A percentile compares a stretch with the other conserved stretches of the same genome.
These are phyloP conservation scores for Eupithecia exiguata DNA, from an alignment of 2,888 invertebrate genomes.

Conservation along the genomic window DNA sequence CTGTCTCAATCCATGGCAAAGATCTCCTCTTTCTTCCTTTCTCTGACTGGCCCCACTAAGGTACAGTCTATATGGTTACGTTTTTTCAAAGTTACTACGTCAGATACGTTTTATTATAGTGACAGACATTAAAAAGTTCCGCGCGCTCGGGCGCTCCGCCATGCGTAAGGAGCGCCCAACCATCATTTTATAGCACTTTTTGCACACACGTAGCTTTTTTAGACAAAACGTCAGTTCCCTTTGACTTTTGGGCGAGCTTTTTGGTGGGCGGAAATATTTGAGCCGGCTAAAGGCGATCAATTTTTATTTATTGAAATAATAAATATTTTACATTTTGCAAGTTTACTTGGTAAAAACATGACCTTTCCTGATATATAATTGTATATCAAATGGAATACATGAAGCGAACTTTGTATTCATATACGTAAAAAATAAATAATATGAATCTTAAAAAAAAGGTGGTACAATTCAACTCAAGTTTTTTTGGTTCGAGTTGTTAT, in stretches of 20 bases:
- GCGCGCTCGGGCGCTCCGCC: conserved; percentile 64
- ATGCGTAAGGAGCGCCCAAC: conserved; percentile 65
- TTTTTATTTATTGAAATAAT: neutral
- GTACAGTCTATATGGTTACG: neutral
- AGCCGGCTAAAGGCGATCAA: conserved; percentile 12
- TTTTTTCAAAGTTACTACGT: neutral
- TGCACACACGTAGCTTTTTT: conserved; percentile 52
- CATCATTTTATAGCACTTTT: conserved; percentile 71
- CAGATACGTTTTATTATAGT: neutral
- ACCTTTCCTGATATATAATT: neutral
- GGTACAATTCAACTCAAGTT: too few relatives aligned
- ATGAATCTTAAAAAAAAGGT: too few relatives aligned
- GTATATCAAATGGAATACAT: neutral
- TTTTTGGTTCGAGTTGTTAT: too few relatives aligned
- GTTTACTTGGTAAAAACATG: neutral
- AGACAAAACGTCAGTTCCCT: conserved; percentile 30
- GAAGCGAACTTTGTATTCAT: neutral
- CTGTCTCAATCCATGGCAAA: too few relatives aligned
- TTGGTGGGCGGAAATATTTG: conserved; percentile 24
- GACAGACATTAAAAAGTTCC: conserved; percentile 74
- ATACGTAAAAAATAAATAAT: too few relatives aligned
- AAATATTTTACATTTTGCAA: neutral
- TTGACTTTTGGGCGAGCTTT: conserved; percentile 39
- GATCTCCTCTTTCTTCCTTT: too few relatives aligned
- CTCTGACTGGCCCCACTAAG: too few relatives aligned